A percentile compares a stretch with the other conserved stretches of the same genome.
Evolutionary conservation across 2,797 vertebrate species (phyloP).

Genomic region (Bradypodion ventrale): DNA sequence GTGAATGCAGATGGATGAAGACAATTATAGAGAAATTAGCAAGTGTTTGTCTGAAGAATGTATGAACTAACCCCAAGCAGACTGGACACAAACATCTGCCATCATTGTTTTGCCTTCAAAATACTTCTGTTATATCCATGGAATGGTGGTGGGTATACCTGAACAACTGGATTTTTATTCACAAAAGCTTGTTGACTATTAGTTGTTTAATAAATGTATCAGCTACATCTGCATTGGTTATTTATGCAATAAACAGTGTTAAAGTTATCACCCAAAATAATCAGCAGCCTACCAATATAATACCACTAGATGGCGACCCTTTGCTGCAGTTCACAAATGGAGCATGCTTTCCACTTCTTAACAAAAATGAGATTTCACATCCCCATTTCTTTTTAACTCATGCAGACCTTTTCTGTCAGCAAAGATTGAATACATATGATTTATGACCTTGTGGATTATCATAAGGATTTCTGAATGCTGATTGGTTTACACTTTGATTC

Average conservation of each 20-base stretch:
- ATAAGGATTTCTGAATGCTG: not conserved
- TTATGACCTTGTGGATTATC: constrained; percentile 9
- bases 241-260: constrained; percentile 21
- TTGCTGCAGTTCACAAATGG: constrained; percentile 49
- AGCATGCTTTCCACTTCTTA: constrained; percentile 7
- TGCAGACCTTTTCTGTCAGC: not conserved
- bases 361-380: not conserved
- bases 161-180: no score
- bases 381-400: not conserved
- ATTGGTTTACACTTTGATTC: not conserved
- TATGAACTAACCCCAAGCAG: no score
- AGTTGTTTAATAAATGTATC: no score
- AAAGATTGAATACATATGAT: not conserved
- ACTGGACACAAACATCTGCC: no score
- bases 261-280: not conserved
- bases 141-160: no score
- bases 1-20: no score
- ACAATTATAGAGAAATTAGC: no score
- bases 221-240: no score
- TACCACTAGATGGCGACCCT: constrained; percentile 78
- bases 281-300: not conserved
- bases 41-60: no score
- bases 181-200: no score
- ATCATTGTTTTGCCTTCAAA: no score
- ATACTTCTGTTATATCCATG: no score